Conservation (phyloP, 92 coral and sea anemone species). For the Bergia puertoricense region DNA sequence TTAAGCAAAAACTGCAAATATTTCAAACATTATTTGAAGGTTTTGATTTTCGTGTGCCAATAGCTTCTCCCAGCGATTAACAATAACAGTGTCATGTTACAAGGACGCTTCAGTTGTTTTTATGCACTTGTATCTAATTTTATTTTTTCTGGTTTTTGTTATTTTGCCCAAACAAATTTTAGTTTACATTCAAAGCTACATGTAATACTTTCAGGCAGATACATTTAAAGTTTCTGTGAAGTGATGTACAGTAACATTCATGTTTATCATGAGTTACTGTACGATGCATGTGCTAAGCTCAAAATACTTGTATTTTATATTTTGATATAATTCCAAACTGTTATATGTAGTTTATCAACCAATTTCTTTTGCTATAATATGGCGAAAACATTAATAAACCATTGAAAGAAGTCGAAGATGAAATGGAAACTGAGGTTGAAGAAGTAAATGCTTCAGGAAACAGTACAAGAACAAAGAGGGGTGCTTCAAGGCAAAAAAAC, state of each 20-base stretch:
- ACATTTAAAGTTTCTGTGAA: not conserved
- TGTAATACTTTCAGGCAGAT: no score
- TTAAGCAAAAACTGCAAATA: not conserved
- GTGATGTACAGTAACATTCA: not conserved
- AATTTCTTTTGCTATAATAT: slow-evolving; percentile 14
- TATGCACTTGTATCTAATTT: not conserved
- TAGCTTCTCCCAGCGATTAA: not conserved
- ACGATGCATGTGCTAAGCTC: not conserved
- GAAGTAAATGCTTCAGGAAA: slow-evolving; percentile 17
- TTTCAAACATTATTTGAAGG: not conserved
- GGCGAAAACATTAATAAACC: slow-evolving; percentile 9
- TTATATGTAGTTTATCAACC: not conserved
- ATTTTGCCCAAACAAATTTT: not conserved
- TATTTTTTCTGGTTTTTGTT: not conserved
- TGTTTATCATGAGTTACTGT: not conserved
- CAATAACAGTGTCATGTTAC: not conserved
- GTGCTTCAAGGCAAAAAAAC: not conserved
- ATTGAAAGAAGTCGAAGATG: slow-evolving; percentile 5
- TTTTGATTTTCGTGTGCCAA: not conserved
- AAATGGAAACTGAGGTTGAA: slow-evolving; percentile 17
- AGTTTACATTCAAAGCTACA: not conserved
- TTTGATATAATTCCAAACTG: slow-evolving; percentile 4
- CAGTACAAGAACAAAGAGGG: slow-evolving; percentile 10
- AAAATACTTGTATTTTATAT: not conserved
- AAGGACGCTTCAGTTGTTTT: not conserved